Evolutionary conservation across 2,888 invertebrate genomes (phyloP), one percentile per base, ranked within the genome.

Genomic region (Epinotia demarniana): DNA sequence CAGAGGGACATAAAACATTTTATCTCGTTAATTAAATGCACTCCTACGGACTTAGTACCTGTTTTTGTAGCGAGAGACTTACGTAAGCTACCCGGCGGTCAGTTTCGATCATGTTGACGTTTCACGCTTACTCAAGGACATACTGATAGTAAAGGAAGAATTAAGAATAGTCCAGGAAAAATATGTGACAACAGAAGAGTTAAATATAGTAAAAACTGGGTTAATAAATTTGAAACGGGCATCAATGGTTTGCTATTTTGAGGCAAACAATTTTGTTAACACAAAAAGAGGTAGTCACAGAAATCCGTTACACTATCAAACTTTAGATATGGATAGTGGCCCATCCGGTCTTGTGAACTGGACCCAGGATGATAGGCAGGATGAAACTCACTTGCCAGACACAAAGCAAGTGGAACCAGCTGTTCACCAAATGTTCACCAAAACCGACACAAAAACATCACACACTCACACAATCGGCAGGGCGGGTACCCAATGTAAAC

Each of bases 91-190:
- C 55, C 55, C 18, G 55, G n/a, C 53, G 53, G 16, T 53, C 53
- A 53, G 53, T 16, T 53, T 53, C n/a, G 53, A 53, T 53, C 53
- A 53, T 53, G 13, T 53, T n/a, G 53, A 53, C 13, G 53, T 53
- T n/a, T 53, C 53, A 13, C 53, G 53, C 1, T 8, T 18, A 55
- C 55, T 55, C 4, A 55, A 55, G 1, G 55, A 55, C 16, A 55
- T 55, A 2, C n/a, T 55, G 1, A 18, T 55, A 55, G n/a, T 55
- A n/a, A 55, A 55, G 55, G 55, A 55, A 18, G 55, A 55, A 16
- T 55, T 55, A 18, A 55, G 55, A 55, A 8, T 55, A 18, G 55
- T 55, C n/a, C 55, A 55, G 55, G 55, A 55, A n/a, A 55, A 55
- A n/a, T 55, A 55, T n/a, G 55, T 55, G 16, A n/a, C 55, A n/a